Percentiles rank a stretch among this genome's conserved stretches.
Conservation (phyloP, 2,113 vertebrate species). For the Psophia crepitans region DNA sequence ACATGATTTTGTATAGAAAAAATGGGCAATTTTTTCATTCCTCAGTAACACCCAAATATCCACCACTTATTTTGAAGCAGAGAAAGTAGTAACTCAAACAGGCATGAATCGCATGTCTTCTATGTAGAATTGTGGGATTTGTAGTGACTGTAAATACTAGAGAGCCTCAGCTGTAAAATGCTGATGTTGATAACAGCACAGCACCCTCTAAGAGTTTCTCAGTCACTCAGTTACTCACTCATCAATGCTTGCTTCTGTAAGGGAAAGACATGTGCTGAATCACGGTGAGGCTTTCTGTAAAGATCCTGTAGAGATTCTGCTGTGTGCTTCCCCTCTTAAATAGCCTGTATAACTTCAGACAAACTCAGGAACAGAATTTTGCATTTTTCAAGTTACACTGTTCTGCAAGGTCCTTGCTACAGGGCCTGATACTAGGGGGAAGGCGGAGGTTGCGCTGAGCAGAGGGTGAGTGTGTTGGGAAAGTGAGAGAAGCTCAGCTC, state of each 20-base stretch:
- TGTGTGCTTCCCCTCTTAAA: not conserved
- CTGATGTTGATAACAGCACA: not conserved
- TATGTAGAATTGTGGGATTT: not conserved
- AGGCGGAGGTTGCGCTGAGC: not conserved
- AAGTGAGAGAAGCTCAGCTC: not conserved
- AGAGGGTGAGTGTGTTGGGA: accelerated
- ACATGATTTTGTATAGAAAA: not conserved
- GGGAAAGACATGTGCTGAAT: not conserved
- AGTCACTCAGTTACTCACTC: not conserved
- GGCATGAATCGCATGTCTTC: not conserved
- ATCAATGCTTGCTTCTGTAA: not conserved
- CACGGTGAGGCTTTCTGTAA: not conserved
- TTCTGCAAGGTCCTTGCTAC: not conserved
- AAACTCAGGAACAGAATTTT: not conserved
- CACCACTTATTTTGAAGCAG: not conserved
- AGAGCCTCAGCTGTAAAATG: not conserved
- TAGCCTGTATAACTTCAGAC: not conserved
- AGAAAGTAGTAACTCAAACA: not conserved
- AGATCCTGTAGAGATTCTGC: not conserved
- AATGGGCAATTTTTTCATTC: not conserved
- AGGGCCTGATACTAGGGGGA: no score
- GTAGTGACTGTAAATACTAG: not conserved
- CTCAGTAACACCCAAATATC: not conserved
- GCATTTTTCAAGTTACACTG: not conserved
- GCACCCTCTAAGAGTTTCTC: not conserved